Evolutionary conservation across 2,113 vertebrate genomes (phyloP), one percentile per base, ranked within the genome.

Genomic region (Rafetus swinhoei): DNA sequence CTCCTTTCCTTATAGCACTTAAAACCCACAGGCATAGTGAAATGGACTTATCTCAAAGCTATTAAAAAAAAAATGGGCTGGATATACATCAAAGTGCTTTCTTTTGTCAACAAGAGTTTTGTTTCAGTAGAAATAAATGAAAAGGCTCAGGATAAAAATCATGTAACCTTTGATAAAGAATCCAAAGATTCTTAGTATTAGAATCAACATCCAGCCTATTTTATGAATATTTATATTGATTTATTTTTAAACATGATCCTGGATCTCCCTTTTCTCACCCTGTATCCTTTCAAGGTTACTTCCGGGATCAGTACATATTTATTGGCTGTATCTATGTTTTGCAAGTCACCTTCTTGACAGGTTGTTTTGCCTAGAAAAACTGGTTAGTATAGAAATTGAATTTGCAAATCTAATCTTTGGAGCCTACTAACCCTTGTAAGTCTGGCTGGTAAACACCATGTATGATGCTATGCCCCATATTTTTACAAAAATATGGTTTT

Each of bases 301-400:
- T 93, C 79, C 25, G 25, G 56, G 4, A 54, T 0, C 82, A 52
- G 82, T 92, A 56, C 82, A 90, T 92, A 94, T 91, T 93, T 95
- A 93, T 92, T 91, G 92, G 81, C 65, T 79, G 87, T 92, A 93
- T 84, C 87, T 81, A 35, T 96, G 94, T 88, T 97, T 95, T 95
- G 93, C 96, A 96, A 97, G 95, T 97, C 97, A 97, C 94, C 95
- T 97, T 96, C 93, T 93, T 65, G 94, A 90, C 80, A 95, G 82
- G 91, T 90, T 85, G 24, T 60, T 92, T 95, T 91, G 92, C 91
- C 95, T 95, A 93, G 97, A 95, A 92, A 93, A 95, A 95, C 95
- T 90, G 94, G 97, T 97, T 95, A 76, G 93, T 94, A n/a, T 24
- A 84, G 59, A 90, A 45, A 85, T 1, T 55, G 15, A 88, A 96